These are phyloP conservation scores for Noctua janthe DNA, from an alignment of 2,888 invertebrate genomes.

Conservation along the genomic window DNA sequence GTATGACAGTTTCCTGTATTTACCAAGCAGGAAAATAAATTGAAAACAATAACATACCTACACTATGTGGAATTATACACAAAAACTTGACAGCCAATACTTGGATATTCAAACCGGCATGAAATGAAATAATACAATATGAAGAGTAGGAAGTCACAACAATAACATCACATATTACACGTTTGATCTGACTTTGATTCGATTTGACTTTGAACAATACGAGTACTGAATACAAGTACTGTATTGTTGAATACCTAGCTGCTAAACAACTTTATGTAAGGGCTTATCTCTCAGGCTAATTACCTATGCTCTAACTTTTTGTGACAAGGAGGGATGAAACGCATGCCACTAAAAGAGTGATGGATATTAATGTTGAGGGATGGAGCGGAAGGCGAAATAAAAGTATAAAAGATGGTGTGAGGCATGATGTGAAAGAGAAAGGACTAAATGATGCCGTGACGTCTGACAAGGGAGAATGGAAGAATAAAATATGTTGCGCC, in stretches of 20 bases:
- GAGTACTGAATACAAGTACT: too few relatives aligned
- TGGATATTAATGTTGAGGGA: background rate
- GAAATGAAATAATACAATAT: background rate
- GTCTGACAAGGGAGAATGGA: background rate
- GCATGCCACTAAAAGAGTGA: background rate
- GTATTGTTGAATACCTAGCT: background rate
- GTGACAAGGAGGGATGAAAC: background rate
- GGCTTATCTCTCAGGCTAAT: background rate
- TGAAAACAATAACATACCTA: conserved; percentile 8
- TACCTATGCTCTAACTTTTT: background rate
- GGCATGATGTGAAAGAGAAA: background rate
- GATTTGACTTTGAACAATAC: background rate
- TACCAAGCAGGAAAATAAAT: conserved; percentile 24
- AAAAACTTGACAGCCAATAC: background rate
- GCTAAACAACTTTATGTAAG: background rate
- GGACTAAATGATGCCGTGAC: background rate
- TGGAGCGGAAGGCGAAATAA: background rate
- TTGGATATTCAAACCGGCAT: background rate
- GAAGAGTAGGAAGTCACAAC: background rate
- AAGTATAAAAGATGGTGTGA: background rate
- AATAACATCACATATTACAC: background rate
- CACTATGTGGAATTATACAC: conserved; percentile 3
- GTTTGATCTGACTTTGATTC: background rate
- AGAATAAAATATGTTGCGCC: background rate
- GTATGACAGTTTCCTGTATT: background rate